phyloP scores from a whole-genome alignment of 1,140 invertebrate genomes.

The Drosophila orena region DNA sequence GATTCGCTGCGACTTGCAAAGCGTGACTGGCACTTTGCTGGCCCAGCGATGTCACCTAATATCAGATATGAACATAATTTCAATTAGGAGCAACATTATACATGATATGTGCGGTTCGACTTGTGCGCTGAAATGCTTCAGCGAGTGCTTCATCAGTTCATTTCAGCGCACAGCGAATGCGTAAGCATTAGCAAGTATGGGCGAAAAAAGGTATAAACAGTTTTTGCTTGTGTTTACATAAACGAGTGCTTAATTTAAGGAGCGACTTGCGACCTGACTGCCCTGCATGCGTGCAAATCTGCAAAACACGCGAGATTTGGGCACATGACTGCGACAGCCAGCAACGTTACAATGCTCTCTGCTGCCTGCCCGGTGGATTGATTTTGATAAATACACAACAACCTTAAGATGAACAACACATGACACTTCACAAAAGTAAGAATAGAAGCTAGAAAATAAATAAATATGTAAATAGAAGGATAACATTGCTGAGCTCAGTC shows the following conservation, averaged over 20 bases:
- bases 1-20: slow-evolving; percentile 33
- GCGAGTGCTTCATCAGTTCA: not conserved
- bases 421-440: slow-evolving; percentile 40
- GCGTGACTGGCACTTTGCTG: slow-evolving; percentile 25
- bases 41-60: slow-evolving; percentile 47
- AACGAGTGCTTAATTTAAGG: slow-evolving; percentile 74
- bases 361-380: slow-evolving; percentile 49
- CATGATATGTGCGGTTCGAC: slow-evolving; percentile 40
- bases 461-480: slow-evolving; percentile 21
- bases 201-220: slow-evolving; percentile 54
- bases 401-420: slow-evolving; percentile 47
- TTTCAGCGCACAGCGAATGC: slow-evolving; percentile 9
- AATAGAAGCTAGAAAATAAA: slow-evolving; percentile 38
- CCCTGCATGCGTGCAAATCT: slow-evolving; percentile 69
- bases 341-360: slow-evolving; percentile 64
- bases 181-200: slow-evolving; percentile 16
- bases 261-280: slow-evolving; percentile 55
- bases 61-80: slow-evolving; percentile 71
- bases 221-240: slow-evolving; percentile 71
- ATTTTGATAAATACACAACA: slow-evolving; percentile 27
- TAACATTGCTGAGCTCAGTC: slow-evolving; percentile 57
- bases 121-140: slow-evolving; percentile 23
- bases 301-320: slow-evolving; percentile 78
- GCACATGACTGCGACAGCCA: slow-evolving; percentile 58
- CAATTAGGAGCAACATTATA: slow-evolving; percentile 65